These are phyloP conservation scores for Stenichneumon culpator DNA, from an alignment of 2,888 invertebrate genomes.

Conservation along the genomic window DNA sequence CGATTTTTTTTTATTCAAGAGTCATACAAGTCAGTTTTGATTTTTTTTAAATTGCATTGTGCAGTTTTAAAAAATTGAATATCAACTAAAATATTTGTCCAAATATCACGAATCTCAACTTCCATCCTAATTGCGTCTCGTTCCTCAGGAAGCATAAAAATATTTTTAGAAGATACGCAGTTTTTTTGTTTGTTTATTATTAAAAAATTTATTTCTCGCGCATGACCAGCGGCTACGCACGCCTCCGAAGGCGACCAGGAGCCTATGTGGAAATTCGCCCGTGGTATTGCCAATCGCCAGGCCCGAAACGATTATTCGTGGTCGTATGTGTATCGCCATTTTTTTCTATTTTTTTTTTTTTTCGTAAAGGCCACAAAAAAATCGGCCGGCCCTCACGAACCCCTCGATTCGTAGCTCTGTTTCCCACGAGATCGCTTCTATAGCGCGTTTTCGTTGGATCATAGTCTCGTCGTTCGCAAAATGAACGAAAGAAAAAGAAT, in stretches of 20 bases:
- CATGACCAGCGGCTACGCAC: slow-evolving; percentile 71
- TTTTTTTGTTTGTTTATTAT: background rate
- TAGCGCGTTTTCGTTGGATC: slow-evolving; percentile 63
- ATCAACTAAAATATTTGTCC: no score
- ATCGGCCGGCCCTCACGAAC: slow-evolving; percentile 56
- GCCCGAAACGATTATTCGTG: slow-evolving; percentile 48
- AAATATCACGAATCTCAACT: background rate
- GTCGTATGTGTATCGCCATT: slow-evolving; percentile 30
- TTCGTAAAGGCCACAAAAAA: slow-evolving; percentile 16
- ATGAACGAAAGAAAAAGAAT: slow-evolving; percentile 59
- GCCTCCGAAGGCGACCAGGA: slow-evolving; percentile 78
- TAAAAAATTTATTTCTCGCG: slow-evolving; percentile 67
- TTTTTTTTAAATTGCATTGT: no score
- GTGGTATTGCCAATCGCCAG: slow-evolving; percentile 75
- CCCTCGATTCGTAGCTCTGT: slow-evolving; percentile 45
- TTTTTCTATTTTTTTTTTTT: slow-evolving; percentile 29
- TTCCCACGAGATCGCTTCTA: slow-evolving; percentile 62
- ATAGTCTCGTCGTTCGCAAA: slow-evolving; percentile 53
- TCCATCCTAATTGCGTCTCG: slow-evolving; percentile 20
- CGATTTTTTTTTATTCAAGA: slow-evolving; percentile 25
- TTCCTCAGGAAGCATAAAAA: slow-evolving; percentile 14
- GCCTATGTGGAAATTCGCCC: slow-evolving; percentile 85
- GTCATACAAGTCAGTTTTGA: background rate
- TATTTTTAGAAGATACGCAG: background rate
- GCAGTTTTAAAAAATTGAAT: no score